Conservation (phyloP, 2,113 vertebrate genomes). For the Poicephalus meyeri region DNA sequence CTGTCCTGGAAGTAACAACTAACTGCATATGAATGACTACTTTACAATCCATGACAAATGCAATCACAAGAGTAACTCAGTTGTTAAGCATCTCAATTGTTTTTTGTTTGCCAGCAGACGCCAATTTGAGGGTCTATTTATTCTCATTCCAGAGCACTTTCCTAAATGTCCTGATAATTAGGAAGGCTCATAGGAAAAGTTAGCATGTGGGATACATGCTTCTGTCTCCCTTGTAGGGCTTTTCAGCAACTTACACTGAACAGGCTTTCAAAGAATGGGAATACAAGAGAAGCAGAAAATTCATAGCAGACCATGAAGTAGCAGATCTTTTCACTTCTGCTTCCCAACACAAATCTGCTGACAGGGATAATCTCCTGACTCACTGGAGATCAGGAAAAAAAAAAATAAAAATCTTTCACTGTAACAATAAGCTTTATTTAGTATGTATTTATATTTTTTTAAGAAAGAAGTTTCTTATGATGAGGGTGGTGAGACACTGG, state of each 20-base stretch:
- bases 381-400: background rate
- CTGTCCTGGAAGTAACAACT: background rate
- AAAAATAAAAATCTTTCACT: background rate
- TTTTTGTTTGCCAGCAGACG: background rate
- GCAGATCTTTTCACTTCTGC: background rate
- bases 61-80: background rate
- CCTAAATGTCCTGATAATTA: background rate
- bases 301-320: fast-evolving
- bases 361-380: background rate
- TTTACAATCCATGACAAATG: background rate
- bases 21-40: background rate
- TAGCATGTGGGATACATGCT: background rate
- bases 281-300: background rate
- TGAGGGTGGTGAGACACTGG: background rate
- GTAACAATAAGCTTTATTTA: background rate
- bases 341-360: background rate
- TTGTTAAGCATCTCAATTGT: background rate
- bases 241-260: background rate
- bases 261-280: background rate
- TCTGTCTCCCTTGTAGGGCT: background rate
- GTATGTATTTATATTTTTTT: background rate
- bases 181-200: background rate
- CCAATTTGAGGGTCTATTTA: background rate
- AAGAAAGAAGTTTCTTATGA: background rate
- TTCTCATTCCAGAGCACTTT: background rate